Evolutionary conservation across 2,797 vertebrate genomes (phyloP).

Genomic region (Ambastaia sidthimunki): DNA sequence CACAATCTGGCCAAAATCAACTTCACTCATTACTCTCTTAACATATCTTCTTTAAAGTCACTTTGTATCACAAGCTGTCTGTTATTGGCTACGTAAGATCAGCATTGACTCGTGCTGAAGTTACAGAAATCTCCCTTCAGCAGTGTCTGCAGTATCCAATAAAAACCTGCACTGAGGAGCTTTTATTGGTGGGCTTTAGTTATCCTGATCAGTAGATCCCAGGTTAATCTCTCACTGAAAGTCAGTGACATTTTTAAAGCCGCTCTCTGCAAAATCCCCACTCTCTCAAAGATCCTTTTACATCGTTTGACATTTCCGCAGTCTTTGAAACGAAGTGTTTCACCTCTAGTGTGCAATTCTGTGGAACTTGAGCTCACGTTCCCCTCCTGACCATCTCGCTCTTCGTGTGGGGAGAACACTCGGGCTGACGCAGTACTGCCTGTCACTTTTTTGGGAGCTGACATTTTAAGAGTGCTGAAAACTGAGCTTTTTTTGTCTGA

Average conservation of each 20-base stretch:
- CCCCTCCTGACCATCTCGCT: conserved; percentile 32
- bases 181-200: conserved; percentile 42
- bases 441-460: conserved; percentile 57
- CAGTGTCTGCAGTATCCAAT: conserved; percentile 29
- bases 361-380: conserved; percentile 47
- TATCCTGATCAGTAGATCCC: conserved; percentile 53
- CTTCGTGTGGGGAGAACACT: conserved; percentile 56
- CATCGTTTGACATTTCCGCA: conserved; percentile 76
- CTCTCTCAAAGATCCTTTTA: conserved; percentile 69
- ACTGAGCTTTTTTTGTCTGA: conserved; percentile 63
- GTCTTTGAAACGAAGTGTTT: conserved; percentile 69
- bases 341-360: conserved; percentile 23
- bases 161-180: conserved; percentile 52
- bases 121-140: conserved; percentile 19
- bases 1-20: conserved; percentile 37
- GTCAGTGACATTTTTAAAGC: conserved; percentile 60
- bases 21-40: conserved; percentile 40
- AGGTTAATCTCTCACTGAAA: conserved; percentile 59
- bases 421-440: conserved; percentile 67
- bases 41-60: conserved; percentile 41
- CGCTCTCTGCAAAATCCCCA: conserved; percentile 10
- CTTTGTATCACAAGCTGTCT: conserved; percentile 48
- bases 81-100: conserved; percentile 32
- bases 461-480: conserved; percentile 70
- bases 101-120: conserved; percentile 18